Percentiles rank a stretch among this genome's conserved stretches.
phyloP scores from a whole-genome alignment of 2,797 vertebrate genomes.

The Furcifer pardalis region DNA sequence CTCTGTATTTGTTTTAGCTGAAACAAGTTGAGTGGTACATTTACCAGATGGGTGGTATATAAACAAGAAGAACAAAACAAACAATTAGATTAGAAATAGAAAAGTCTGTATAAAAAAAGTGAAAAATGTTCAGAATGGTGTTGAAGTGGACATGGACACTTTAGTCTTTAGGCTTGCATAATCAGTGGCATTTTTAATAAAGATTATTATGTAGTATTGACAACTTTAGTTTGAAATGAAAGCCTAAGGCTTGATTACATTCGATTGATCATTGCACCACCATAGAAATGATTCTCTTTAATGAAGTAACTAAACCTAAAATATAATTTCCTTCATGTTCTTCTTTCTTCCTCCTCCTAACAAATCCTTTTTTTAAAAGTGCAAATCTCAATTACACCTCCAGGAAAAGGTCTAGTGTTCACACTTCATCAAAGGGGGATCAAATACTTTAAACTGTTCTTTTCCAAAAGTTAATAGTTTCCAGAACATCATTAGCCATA shows the following conservation, averaged over 20 bases:
- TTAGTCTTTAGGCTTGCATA: constrained; percentile 50
- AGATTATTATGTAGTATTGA: constrained; percentile 62
- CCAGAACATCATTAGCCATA: constrained; percentile 67
- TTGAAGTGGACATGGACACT: constrained; percentile 59
- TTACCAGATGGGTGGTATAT: too few relatives aligned
- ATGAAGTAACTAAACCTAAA: constrained; percentile 50
- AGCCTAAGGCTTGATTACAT: constrained; percentile 60
- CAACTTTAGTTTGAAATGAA: constrained; percentile 57
- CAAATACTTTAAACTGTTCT: constrained; percentile 68
- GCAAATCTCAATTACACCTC: constrained; percentile 54
- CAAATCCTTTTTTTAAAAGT: constrained; percentile 39
- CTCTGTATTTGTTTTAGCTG: too few relatives aligned
- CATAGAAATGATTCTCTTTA: constrained; percentile 53
- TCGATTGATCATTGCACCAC: constrained; percentile 35
- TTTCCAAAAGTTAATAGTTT: constrained; percentile 70
- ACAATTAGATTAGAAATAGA: not conserved
- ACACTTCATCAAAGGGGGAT: constrained; percentile 74
- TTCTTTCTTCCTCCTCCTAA: not conserved
- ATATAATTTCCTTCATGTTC: constrained; percentile 10
- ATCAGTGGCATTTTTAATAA: constrained; percentile 67
- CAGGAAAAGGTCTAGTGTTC: constrained; percentile 64
- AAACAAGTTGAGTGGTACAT: too few relatives aligned
- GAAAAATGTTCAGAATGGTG: constrained; percentile 12
- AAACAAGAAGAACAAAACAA: too few relatives aligned
- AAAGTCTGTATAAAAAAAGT: not conserved